These are phyloP conservation scores for Myotis davidii DNA, from an alignment of 2,113 vertebrate species.

Conservation along the genomic window DNA sequence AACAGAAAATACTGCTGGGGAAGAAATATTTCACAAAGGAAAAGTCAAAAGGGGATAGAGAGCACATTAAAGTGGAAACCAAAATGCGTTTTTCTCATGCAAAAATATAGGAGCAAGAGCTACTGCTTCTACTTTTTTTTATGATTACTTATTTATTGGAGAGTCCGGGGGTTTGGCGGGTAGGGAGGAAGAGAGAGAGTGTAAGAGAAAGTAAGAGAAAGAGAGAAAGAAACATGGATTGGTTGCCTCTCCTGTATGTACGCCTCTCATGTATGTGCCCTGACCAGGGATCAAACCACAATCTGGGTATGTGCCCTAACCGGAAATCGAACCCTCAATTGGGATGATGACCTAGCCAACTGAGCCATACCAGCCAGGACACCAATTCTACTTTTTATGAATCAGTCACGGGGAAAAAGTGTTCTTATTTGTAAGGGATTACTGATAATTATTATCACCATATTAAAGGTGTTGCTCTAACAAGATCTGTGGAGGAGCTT, in stretches of 20 bases:
- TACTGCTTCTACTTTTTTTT: background rate
- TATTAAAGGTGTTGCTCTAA: background rate
- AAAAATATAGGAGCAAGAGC: conserved; percentile 8
- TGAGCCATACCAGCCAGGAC: background rate
- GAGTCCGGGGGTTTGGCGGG: no score
- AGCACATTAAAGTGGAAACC: background rate
- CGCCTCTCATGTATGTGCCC: background rate
- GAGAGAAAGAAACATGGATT: background rate
- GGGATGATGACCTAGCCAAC: background rate
- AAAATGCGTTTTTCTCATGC: background rate
- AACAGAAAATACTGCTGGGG: background rate
- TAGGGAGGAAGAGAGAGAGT: no score
- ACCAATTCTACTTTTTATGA: background rate
- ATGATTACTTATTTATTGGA: no score
- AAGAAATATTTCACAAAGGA: background rate
- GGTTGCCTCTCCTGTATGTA: background rate
- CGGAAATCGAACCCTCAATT: background rate
- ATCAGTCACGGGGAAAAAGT: background rate
- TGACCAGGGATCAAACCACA: background rate
- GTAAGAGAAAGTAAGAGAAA: no score
- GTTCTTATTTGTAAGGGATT: background rate
- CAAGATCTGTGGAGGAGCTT: background rate
- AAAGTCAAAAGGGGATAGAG: background rate
- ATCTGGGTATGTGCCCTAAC: background rate
- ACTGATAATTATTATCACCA: background rate